These are phyloP conservation scores for Pithys albifrons DNA, from an alignment of 2,113 vertebrate species.

Conservation along the genomic window DNA sequence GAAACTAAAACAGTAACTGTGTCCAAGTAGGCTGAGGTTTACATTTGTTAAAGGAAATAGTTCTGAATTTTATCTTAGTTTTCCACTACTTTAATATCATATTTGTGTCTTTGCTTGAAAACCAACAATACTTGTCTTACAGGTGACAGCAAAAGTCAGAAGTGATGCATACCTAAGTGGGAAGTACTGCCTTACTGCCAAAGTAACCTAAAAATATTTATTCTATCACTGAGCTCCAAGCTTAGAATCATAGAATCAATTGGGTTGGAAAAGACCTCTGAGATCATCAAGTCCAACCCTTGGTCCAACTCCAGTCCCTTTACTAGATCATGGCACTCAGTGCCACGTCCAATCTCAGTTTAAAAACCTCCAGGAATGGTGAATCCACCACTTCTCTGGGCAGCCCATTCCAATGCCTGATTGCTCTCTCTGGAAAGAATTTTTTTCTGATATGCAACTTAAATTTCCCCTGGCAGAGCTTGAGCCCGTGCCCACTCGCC, in stretches of 20 bases:
- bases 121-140: background rate
- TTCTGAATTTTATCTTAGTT: background rate
- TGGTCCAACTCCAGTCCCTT: too few species aligned
- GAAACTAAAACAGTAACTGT: background rate
- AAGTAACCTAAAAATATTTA: background rate
- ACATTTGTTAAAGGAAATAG: background rate
- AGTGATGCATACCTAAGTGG: background rate
- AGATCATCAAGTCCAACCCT: too few species aligned
- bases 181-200: background rate
- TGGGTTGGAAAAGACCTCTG: too few species aligned
- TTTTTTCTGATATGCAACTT: too few species aligned
- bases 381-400: too few species aligned
- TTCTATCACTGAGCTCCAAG: background rate
- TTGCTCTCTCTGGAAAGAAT: too few species aligned
- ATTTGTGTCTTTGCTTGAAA: background rate
- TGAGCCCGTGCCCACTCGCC: too few species aligned
- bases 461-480: too few species aligned
- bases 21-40: background rate
- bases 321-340: too few species aligned
- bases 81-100: background rate
- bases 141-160: background rate
- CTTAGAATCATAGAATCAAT: background rate
- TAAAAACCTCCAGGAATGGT: too few species aligned
- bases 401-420: too few species aligned
- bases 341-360: too few species aligned